Conservation (phyloP, 2,113 vertebrate species). For the Neolamprologus longior region DNA sequence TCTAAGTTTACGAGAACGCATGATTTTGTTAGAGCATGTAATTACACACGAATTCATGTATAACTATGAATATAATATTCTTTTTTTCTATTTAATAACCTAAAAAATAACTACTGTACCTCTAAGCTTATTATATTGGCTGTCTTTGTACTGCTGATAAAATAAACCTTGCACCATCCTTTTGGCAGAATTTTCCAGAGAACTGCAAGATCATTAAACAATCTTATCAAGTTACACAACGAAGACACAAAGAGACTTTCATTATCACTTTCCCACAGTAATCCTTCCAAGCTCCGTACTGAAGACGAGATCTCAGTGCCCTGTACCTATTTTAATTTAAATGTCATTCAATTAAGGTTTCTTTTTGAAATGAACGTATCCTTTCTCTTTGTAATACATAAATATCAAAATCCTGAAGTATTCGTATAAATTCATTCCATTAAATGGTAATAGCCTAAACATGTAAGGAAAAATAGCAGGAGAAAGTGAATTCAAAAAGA, state of each 20-base stretch:
- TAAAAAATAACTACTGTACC: background rate
- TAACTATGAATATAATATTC: background rate
- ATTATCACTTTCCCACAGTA: constrained; percentile 28
- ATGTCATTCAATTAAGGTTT: background rate
- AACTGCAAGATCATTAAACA: constrained; percentile 11
- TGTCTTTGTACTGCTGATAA: background rate
- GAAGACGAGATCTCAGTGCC: constrained; percentile 11
- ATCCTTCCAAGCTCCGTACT: constrained; percentile 3
- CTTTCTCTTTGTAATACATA: background rate
- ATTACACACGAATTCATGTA: background rate
- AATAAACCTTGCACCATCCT: background rate
- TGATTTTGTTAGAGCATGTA: background rate
- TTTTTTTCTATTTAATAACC: background rate
- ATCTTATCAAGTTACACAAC: constrained; percentile 21
- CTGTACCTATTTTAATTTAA: background rate
- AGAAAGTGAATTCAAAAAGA: background rate
- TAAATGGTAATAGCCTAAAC: background rate
- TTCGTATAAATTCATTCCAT: background rate
- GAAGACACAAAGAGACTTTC: constrained; percentile 19
- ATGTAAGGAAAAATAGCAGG: background rate
- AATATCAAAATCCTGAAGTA: background rate
- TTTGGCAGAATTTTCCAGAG: background rate
- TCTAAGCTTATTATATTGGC: background rate
- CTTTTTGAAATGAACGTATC: background rate
- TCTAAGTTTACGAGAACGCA: background rate